phyloP scores from a whole-genome alignment of 2,797 vertebrate species.

The Hylomyscus alleni region DNA sequence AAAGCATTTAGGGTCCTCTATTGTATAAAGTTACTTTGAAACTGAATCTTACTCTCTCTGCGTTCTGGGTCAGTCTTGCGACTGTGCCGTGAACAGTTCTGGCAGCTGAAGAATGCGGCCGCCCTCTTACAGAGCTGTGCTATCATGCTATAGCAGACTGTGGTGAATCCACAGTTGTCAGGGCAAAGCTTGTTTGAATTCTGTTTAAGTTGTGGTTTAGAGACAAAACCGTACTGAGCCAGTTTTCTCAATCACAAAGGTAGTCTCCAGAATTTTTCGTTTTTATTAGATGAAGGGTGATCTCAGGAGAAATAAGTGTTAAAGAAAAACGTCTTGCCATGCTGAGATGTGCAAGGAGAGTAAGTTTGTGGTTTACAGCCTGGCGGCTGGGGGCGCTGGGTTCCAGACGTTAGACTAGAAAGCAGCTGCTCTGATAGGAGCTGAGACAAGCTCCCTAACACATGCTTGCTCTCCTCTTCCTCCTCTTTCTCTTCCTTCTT shows the following conservation, averaged over 20 bases:
- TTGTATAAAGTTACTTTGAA: constrained; percentile 34
- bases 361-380: not conserved
- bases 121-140: not conserved
- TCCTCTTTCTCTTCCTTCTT: too few relatives aligned
- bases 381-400: not conserved
- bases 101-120: constrained; percentile 22
- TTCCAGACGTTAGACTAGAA: not conserved
- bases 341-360: not conserved
- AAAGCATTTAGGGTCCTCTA: not conserved
- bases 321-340: not conserved
- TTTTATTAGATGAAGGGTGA: constrained; percentile 29
- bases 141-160: not conserved
- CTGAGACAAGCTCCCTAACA: not conserved
- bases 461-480: not conserved
- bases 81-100: not conserved
- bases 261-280: not conserved
- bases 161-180: not conserved
- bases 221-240: not conserved
- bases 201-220: constrained; percentile 36
- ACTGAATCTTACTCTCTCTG: not conserved
- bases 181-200: constrained; percentile 22
- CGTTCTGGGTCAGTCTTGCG: not conserved
- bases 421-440: not conserved
- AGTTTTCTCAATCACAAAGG: not conserved
- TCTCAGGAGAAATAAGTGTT: constrained; percentile 32